Percentiles rank a stretch among this genome's conserved stretches.
Conservation (phyloP, 2,888 invertebrate genomes). For the Drosophila paranaensis region DNA sequence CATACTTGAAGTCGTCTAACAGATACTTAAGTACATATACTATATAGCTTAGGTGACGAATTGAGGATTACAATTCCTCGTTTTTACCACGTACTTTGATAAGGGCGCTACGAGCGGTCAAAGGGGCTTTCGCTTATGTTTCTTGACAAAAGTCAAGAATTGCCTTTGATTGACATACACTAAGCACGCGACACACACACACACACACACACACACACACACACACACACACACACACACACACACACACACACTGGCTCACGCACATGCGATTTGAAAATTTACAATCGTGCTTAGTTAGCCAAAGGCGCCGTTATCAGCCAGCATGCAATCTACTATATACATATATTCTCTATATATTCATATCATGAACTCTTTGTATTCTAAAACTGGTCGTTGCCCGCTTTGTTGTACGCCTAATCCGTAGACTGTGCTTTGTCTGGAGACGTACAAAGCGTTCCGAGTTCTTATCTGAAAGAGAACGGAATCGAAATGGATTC, state of each 20-base stretch:
- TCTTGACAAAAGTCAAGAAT: constrained; percentile 15
- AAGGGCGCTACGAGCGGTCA: constrained; percentile 39
- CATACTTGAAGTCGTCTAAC: background rate
- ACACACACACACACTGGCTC: background rate
- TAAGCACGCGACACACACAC: constrained; percentile 10
- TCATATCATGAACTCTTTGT: constrained; percentile 8
- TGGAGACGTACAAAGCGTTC: background rate
- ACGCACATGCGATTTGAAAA: constrained; percentile 1
- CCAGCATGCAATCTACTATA: background rate
- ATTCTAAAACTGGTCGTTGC: constrained; percentile 3
- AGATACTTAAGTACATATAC: background rate
- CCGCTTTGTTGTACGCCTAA: constrained; percentile 1
- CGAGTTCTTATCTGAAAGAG: background rate
- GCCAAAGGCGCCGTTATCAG: constrained; percentile 8
- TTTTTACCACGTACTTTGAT: constrained; percentile 51
- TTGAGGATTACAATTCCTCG: background rate
- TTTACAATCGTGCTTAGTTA: constrained; percentile 9
- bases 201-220: background rate
- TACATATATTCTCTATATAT: background rate
- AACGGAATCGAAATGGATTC: background rate
- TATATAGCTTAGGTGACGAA: constrained; percentile 3
- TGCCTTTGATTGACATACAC: constrained; percentile 46
- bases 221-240: background rate
- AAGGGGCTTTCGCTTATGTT: constrained; percentile 33
- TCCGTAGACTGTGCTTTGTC: constrained; percentile 7